A percentile compares a stretch with the other conserved stretches of the same genome.
These are phyloP conservation scores for Fragum fragum DNA, from an alignment of 2,888 invertebrate genomes.

Conservation along the genomic window DNA sequence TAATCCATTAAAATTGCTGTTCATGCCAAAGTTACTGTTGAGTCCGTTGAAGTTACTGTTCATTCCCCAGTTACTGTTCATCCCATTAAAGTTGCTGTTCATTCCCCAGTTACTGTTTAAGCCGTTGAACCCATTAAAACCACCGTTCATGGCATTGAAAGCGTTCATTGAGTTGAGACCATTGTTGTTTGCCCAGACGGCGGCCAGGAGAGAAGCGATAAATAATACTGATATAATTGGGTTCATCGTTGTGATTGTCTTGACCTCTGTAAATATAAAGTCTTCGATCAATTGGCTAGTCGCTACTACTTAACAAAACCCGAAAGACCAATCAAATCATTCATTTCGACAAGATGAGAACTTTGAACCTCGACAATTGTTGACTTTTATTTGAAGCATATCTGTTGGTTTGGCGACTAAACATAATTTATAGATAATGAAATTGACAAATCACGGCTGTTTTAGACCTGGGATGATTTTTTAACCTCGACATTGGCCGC, in stretches of 20 bases:
- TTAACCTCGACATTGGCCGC: too few relatives aligned
- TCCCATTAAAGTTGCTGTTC: conserved; percentile 17
- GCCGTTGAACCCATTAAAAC: conserved; percentile 1
- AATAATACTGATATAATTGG: neutral
- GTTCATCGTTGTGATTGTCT: conserved; percentile 5
- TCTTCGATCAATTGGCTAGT: too few relatives aligned
- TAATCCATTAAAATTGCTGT: neutral
- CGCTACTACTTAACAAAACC: too few relatives aligned
- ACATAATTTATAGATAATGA: too few relatives aligned
- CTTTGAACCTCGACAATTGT: too few relatives aligned
- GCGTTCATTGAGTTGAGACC: conserved; percentile 7
- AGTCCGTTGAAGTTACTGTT: conserved; percentile 23
- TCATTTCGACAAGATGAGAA: too few relatives aligned
- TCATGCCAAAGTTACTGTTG: conserved; percentile 11
- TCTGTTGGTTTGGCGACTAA: too few relatives aligned
- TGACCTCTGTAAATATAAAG: neutral
- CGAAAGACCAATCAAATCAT: too few relatives aligned
- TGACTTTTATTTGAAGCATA: too few relatives aligned
- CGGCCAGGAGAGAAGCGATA: conserved; percentile 1
- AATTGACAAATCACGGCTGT: too few relatives aligned
- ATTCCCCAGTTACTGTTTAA: conserved; percentile 12
- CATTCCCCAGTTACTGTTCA: conserved; percentile 24
- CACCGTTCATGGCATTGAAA: conserved; percentile 19
- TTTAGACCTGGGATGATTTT: too few relatives aligned
- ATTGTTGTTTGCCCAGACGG: neutral